Percentiles rank a stretch among this genome's conserved stretches.
These are phyloP conservation scores for Coendou prehensilis DNA, from an alignment of 2,797 vertebrate species.

Conservation along the genomic window DNA sequence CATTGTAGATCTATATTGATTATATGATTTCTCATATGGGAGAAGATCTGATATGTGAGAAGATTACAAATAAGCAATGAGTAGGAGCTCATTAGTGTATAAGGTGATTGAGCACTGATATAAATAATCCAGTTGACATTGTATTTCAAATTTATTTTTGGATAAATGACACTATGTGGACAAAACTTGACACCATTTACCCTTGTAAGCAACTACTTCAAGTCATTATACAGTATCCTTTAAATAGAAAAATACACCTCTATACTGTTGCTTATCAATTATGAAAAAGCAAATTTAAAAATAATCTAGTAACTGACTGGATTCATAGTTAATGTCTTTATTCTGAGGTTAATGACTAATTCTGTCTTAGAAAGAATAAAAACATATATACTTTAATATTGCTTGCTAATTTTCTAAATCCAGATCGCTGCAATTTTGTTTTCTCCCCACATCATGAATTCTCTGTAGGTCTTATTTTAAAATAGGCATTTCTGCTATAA, in stretches of 20 bases:
- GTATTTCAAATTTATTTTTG: conserved; percentile 36
- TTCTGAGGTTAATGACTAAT: conserved; percentile 13
- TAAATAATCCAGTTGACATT: neutral
- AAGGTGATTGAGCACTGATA: neutral
- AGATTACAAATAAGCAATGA: conserved; percentile 25
- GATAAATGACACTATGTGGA: neutral
- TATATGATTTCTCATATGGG: neutral
- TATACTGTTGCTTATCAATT: conserved; percentile 15
- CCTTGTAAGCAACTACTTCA: neutral
- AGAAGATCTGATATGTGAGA: conserved; percentile 36
- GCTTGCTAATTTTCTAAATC: neutral
- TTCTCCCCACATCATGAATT: conserved; percentile 48
- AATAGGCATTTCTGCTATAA: conserved; percentile 67
- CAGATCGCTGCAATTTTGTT: conserved; percentile 21
- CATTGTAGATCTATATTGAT: neutral
- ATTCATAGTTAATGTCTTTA: conserved; percentile 32
- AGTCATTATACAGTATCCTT: neutral
- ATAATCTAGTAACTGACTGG: neutral
- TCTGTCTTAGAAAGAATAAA: conserved; percentile 67
- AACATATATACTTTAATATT: conserved; percentile 24
- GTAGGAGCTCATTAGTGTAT: neutral
- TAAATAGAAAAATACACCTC: conserved; percentile 5
- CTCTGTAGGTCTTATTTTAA: conserved; percentile 66
- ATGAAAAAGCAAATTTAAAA: conserved; percentile 20
- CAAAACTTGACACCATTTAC: neutral